These are phyloP conservation scores for Polydrusus tereticollis DNA, from an alignment of 2,888 invertebrate species.

Conservation along the genomic window DNA sequence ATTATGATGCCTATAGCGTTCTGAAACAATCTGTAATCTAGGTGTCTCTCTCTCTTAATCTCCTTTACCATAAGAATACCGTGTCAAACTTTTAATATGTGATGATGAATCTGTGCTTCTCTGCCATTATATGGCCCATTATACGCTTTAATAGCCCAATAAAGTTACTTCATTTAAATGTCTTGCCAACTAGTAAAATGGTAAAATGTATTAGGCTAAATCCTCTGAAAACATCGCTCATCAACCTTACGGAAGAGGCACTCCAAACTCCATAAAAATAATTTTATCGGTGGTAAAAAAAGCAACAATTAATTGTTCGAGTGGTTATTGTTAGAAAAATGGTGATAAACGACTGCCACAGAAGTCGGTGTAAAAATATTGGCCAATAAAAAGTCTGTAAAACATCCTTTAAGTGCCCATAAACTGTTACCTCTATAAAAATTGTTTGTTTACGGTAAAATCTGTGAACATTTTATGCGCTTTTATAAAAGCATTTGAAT, in stretches of 20 bases:
- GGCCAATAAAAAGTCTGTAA: constrained; percentile 50
- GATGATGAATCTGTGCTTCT: not conserved
- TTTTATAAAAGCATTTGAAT: constrained; percentile 28
- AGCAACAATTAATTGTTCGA: constrained; percentile 52
- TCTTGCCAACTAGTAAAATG: constrained; percentile 3
- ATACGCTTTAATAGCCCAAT: not conserved
- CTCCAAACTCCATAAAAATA: constrained; percentile 38
- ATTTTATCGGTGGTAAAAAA: constrained; percentile 53
- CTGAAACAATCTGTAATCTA: no score
- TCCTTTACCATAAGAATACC: not conserved
- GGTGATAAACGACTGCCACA: constrained; percentile 47
- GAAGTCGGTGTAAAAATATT: constrained; percentile 49
- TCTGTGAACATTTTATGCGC: constrained; percentile 32
- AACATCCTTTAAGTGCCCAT: constrained; percentile 49
- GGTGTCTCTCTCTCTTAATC: no score
- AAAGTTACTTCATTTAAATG: constrained; percentile 6
- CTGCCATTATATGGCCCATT: not conserved
- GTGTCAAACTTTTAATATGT: not conserved
- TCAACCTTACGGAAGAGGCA: constrained; percentile 25
- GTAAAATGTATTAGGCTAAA: constrained; percentile 11
- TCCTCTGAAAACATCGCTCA: constrained; percentile 9
- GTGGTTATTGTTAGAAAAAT: constrained; percentile 47
- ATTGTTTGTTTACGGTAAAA: constrained; percentile 46
- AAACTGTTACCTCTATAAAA: constrained; percentile 46
- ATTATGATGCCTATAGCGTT: no score